Conservation (phyloP, 2,113 vertebrate genomes). For the Xenus cinereus region DNA sequence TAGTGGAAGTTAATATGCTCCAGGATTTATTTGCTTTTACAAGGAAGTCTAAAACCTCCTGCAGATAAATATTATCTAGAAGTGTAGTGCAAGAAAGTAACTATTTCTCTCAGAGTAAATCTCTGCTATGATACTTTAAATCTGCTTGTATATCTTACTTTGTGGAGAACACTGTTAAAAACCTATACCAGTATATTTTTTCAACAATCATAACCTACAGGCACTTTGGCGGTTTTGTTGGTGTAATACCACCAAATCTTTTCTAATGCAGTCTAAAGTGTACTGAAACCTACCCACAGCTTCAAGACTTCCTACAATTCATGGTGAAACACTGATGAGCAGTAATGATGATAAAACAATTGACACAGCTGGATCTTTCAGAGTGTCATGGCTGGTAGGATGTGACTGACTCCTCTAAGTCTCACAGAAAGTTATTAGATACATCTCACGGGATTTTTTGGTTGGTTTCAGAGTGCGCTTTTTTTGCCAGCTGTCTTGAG, state of each 20-base stretch:
- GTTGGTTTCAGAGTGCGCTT: not conserved
- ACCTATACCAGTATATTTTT: not conserved
- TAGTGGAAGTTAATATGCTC: not conserved
- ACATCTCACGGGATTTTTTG: not conserved
- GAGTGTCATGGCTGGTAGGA: not conserved
- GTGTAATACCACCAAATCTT: not conserved
- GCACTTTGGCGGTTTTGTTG: not conserved
- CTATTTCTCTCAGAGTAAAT: not conserved
- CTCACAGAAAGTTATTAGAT: not conserved
- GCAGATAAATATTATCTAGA: not conserved
- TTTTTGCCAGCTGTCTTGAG: not conserved
- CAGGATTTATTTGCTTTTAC: not conserved
- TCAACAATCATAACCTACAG: not conserved
- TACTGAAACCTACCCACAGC: not conserved
- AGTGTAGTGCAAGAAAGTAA: not conserved
- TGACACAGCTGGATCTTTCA: not conserved
- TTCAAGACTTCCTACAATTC: not conserved
- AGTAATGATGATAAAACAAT: not conserved
- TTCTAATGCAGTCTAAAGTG: not conserved
- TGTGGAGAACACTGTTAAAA: not conserved
- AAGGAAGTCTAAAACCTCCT: not conserved
- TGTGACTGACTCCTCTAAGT: not conserved
- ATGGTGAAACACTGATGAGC: not conserved
- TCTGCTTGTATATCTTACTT: not conserved
- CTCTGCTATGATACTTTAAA: not conserved